phyloP scores from a whole-genome alignment of 1,140 invertebrate species.

The Daktulosphaira vitifoliae region DNA sequence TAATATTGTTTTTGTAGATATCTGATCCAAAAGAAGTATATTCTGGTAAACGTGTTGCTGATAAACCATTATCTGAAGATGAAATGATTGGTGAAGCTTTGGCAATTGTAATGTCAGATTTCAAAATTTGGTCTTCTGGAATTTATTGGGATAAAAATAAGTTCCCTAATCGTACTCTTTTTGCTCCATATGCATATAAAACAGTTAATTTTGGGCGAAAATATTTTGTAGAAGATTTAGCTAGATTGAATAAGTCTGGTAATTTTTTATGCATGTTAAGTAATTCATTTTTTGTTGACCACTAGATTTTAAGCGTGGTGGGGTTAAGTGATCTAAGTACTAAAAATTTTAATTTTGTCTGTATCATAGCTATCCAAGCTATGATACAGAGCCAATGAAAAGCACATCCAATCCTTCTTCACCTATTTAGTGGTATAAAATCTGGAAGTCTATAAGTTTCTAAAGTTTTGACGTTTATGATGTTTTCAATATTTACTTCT shows the following conservation, averaged over 20 bases:
- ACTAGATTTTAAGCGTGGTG: too few species aligned
- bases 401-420: too few species aligned
- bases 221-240: slow-evolving; percentile 80
- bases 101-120: slow-evolving; percentile 80
- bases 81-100: slow-evolving; percentile 91
- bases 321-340: too few species aligned
- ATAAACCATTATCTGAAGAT: slow-evolving; percentile 80
- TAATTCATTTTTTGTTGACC: too few species aligned
- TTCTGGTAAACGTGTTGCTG: slow-evolving; percentile 78
- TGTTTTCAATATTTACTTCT: too few species aligned
- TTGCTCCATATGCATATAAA: slow-evolving; percentile 91
- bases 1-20: slow-evolving; percentile 60
- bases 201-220: slow-evolving; percentile 66
- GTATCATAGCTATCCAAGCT: too few species aligned
- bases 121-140: slow-evolving; percentile 82
- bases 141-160: slow-evolving; percentile 93
- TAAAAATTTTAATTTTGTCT: too few species aligned
- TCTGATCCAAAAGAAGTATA: slow-evolving; percentile 91
- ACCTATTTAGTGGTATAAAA: too few species aligned
- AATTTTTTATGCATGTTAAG: not conserved
- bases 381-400: too few species aligned
- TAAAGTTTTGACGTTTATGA: too few species aligned
- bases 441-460: too few species aligned
- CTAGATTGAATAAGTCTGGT: slow-evolving; percentile 67
- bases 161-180: slow-evolving; percentile 83